Conservation (phyloP, 2,797 vertebrate species). For the Amniataba percoides region DNA sequence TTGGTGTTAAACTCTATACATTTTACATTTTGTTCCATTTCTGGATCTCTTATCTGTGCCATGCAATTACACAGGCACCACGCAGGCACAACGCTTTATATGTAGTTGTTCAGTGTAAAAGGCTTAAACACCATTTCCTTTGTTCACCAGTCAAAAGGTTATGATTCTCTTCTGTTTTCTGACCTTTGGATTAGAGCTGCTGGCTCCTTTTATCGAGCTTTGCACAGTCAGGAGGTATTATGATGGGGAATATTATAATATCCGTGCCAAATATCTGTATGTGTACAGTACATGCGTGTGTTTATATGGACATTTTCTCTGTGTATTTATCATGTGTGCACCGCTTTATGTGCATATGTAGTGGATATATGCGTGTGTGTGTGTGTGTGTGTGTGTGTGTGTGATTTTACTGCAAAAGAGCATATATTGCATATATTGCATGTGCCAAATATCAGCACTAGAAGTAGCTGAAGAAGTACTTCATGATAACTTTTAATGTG, state of each 20-base stretch:
- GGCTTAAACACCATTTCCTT: constrained; percentile 45
- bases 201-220: constrained; percentile 61
- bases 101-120: constrained; percentile 37
- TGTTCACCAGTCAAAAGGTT: constrained; percentile 49
- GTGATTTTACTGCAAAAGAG: neutral
- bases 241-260: constrained; percentile 40
- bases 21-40: constrained; percentile 27
- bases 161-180: constrained; percentile 44
- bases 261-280: constrained; percentile 35
- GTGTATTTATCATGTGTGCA: constrained; percentile 38
- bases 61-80: constrained; percentile 14
- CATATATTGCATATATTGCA: neutral
- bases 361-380: neutral
- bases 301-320: constrained; percentile 17
- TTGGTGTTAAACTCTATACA: constrained; percentile 22
- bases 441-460: constrained; percentile 3
- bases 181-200: constrained; percentile 51
- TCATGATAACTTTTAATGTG: constrained; percentile 33
- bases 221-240: constrained; percentile 55
- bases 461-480: neutral
- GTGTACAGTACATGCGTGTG: constrained; percentile 37
- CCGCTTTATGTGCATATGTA: constrained; percentile 18
- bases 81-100: constrained; percentile 4
- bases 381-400: constrained; percentile 18
- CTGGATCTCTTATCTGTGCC: constrained; percentile 15